Base-by-base conservation (phyloP, 2,797 vertebrate species). In the Discoglossus pictus region DNA sequence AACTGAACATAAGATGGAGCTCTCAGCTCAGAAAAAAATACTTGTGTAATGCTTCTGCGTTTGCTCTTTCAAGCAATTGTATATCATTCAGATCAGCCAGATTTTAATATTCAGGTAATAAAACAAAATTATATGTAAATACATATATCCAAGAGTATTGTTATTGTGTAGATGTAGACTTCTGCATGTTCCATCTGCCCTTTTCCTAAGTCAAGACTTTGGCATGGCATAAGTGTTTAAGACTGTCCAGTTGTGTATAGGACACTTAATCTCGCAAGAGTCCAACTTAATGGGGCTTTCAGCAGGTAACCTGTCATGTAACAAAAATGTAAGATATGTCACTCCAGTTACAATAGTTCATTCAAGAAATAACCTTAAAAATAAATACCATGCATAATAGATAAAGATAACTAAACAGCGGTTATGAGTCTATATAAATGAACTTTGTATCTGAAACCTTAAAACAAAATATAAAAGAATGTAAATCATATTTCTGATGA, bases 261-360 rank as follows among this genome's bases (percentile, higher is more conserved):
- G 15, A 20, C 36, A n/a, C 4, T 11, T 51, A 63, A 52, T 63
- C 42, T 27, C 12, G 21, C 38, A 27, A 23, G 23, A 6, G 35
- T 52, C 35, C 35, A 9, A 44, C 64, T 66, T 21, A 50, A 66
- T 58, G 53, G 53, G 46, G 43, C 34, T 58, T 48, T 50, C 16
- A 58, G 53, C 44, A 31, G 23, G 52, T 12, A 58, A 50, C 50
- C 16, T 50, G 56, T 52, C 61, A 52, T 36, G 31, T 18, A 52
- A 25, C 35, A 25, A 51, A 58, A 50, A 56, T 47, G 42, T 34
- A 38, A 38, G 7, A 40, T 25, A 3, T 48, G 20, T 44, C 15
- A 65, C 52, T 55, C 35, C 35, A 23, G 42, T 44, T 13, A 17
- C 10, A 47, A 17, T 65, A 25, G 48, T 56, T 46, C 20, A 47